Conservation (phyloP, 2,888 invertebrate genomes). For the Drosophila buzzatii region DNA sequence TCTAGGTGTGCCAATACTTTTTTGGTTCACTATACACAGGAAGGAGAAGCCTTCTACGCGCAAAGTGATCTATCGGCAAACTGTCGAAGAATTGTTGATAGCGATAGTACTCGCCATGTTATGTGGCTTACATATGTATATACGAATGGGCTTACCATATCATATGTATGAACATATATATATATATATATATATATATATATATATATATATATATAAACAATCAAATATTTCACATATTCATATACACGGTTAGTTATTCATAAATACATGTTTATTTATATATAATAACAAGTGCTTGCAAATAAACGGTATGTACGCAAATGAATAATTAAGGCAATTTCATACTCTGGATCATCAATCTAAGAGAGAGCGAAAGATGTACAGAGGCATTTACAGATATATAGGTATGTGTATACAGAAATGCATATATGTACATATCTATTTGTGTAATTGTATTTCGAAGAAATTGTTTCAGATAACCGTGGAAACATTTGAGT, state of each 20-base stretch:
- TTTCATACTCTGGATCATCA: conserved; percentile 19
- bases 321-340: conserved; percentile 29
- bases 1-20: no score
- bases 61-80: conserved; percentile 81
- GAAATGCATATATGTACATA: not conserved
- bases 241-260: not conserved
- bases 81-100: conserved; percentile 81
- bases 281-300: conserved; percentile 12
- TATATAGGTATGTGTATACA: not conserved
- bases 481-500: conserved; percentile 21
- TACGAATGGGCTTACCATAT: conserved; percentile 21
- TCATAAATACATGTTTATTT: not conserved
- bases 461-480: conserved; percentile 31
- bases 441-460: not conserved
- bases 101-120: conserved; percentile 61
- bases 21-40: conserved; percentile 31
- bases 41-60: conserved; percentile 74
- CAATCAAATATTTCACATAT: not conserved
- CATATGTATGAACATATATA: not conserved
- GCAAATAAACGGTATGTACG: conserved; percentile 31
- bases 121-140: conserved; percentile 20
- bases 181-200: not conserved
- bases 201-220: no score
- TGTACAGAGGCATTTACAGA: conserved; percentile 3
- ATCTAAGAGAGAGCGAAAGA: conserved; percentile 24